Base-by-base conservation (phyloP, 2,113 vertebrate species). In the Anhinga anhinga region DNA sequence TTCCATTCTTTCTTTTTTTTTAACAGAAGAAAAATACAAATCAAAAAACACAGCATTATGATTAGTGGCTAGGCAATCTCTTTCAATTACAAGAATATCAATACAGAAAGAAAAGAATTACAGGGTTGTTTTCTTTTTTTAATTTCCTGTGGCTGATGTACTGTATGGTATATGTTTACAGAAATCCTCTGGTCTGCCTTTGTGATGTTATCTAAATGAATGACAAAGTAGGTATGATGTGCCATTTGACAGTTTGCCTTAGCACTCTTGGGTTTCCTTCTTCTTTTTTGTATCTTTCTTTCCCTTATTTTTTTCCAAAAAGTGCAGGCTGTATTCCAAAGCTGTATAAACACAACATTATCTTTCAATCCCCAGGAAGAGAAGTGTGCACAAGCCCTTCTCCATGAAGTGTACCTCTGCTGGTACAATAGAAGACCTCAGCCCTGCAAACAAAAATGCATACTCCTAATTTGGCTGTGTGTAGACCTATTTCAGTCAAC, bases 301-400 rank as follows among this genome's bases (percentile, higher is more conserved):
- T 91, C 84, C 52, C 9, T 94, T 82, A 10, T 65, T 97, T 95
- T 45, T 90, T 56, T 26, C 22, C 7, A 83, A 79, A 90, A 91
- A 94, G 50, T 34, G n/a, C 96, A 98, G 96, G 96, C 96, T 97
- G 94, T 98, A 95, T 96, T 97, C 97, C 96, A 98, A 98, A 98
- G 97, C 98, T 98, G 98, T 98, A 96, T 98, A 90, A 97, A 96
- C 98, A 98, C 98, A 98, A 98, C 98, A 98, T 98, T 98, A 93
- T 98, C 98, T 98, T 97, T 95, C 90, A 91, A 90, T 82, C 96
- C 97, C 97, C 96, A 91, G 83, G 50, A 71, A 93, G 67, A 88
- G 88, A 90, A 86, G 93, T 19, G 82, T 88, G 45, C 69, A 58
- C 45, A 92, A 93, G 69, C 67, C 86, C 86, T 96, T 95, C 93